phyloP scores from a whole-genome alignment of 2,888 invertebrate genomes.

The Dolomedes plantarius region DNA sequence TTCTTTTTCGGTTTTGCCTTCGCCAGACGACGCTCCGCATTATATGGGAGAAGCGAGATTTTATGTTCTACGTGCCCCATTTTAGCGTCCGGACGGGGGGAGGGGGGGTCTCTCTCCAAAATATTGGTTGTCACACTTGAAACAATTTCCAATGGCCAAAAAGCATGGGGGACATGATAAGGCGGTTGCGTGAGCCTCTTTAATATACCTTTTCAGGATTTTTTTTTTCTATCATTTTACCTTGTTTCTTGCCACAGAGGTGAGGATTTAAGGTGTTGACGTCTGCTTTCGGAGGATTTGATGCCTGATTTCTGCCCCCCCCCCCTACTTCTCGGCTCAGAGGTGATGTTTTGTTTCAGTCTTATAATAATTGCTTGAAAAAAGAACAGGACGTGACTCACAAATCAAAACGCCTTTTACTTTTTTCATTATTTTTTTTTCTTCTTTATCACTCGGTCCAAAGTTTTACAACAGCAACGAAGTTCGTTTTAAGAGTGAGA shows the following conservation, averaged over 20 bases:
- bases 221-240: background rate
- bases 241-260: background rate
- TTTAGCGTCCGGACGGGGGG: background rate
- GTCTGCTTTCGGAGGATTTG: no score
- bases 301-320: no score
- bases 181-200: background rate
- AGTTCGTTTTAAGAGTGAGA: no score
- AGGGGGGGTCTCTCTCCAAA: background rate
- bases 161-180: background rate
- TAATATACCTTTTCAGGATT: background rate
- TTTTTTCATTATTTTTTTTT: no score
- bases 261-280: background rate
- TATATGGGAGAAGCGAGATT: background rate
- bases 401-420: no score
- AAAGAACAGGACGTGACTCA: no score
- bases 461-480: no score
- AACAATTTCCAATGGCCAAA: slow-evolving; percentile 3
- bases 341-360: no score
- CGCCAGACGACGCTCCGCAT: background rate
- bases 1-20: background rate
- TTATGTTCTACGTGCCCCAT: slow-evolving; percentile 2
- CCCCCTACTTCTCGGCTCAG: no score
- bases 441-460: no score
- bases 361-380: no score
- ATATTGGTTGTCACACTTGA: slow-evolving; percentile 14